Conservation (phyloP, 2,797 vertebrate genomes). For the Dermochelys coriacea region DNA sequence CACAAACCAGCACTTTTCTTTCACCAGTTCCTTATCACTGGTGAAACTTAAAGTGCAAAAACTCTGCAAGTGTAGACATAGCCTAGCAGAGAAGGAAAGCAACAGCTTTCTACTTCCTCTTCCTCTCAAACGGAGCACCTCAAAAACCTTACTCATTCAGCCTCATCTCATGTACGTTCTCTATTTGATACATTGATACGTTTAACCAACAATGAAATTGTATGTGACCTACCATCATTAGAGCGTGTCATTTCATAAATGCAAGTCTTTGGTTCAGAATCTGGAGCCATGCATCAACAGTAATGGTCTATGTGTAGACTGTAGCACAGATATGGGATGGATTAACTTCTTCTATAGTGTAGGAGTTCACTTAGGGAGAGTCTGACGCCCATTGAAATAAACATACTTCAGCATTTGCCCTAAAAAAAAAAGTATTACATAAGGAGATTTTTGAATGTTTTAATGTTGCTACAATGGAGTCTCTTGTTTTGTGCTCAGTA, state of each 20-base stretch:
- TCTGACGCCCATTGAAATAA: background rate
- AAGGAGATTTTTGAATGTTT: conserved; percentile 58
- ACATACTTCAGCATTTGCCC: conserved; percentile 18
- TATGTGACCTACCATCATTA: background rate
- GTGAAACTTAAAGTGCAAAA: too few species aligned
- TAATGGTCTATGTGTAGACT: background rate
- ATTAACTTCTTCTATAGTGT: conserved; percentile 11
- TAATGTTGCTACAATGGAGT: conserved; percentile 37
- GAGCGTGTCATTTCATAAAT: background rate
- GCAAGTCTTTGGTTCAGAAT: background rate
- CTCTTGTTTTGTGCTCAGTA: conserved; percentile 64
- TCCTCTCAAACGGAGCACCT: background rate
- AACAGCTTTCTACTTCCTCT: background rate
- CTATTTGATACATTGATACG: fast-evolving
- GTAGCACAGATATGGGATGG: background rate
- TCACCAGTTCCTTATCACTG: too few species aligned
- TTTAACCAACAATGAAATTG: background rate
- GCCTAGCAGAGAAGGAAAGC: background rate
- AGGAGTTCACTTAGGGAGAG: conserved; percentile 16
- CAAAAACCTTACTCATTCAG: background rate
- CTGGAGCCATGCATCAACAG: background rate
- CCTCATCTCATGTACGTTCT: background rate
- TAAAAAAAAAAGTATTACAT: conserved; percentile 9
- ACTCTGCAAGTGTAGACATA: too few species aligned
- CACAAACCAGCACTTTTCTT: too few species aligned